Conservation (phyloP, 2,797 vertebrate genomes). For the Sebastes diaconus region DNA sequence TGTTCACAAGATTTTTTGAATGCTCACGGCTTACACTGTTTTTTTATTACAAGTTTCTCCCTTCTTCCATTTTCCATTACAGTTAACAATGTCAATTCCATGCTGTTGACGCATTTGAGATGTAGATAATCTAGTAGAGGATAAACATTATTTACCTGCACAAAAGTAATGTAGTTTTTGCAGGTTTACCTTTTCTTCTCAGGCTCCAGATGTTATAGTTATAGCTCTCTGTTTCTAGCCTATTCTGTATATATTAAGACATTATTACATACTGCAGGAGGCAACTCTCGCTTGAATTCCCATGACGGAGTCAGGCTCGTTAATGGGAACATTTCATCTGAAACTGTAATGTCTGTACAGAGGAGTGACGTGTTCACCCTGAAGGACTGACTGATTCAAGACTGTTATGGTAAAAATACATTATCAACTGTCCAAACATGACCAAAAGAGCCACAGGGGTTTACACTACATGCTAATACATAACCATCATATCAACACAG, state of each 20-base stretch:
- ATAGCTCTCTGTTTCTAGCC: not conserved
- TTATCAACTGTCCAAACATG: slow-evolving; percentile 10
- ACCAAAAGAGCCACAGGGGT: slow-evolving; percentile 34
- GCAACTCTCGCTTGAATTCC: too few species aligned
- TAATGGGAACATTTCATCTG: not conserved
- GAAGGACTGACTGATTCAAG: not conserved
- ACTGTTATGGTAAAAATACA: slow-evolving; percentile 8
- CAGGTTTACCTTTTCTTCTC: too few species aligned
- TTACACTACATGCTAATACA: slow-evolving; percentile 36
- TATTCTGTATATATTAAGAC: not conserved
- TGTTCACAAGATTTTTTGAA: too few species aligned
- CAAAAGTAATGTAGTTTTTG: too few species aligned
- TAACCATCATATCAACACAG: slow-evolving; percentile 31
- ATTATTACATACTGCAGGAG: not conserved
- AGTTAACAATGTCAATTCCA: too few species aligned
- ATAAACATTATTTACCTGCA: too few species aligned
- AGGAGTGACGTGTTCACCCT: not conserved
- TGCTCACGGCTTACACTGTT: too few species aligned
- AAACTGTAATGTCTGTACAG: not conserved
- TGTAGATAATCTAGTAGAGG: too few species aligned
- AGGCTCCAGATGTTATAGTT: not conserved
- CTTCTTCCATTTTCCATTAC: too few species aligned
- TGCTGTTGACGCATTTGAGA: too few species aligned
- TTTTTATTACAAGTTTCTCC: too few species aligned
- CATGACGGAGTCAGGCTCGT: not conserved